Conservation (phyloP, 2,113 vertebrate genomes). For the Amphilophus citrinellus region DNA sequence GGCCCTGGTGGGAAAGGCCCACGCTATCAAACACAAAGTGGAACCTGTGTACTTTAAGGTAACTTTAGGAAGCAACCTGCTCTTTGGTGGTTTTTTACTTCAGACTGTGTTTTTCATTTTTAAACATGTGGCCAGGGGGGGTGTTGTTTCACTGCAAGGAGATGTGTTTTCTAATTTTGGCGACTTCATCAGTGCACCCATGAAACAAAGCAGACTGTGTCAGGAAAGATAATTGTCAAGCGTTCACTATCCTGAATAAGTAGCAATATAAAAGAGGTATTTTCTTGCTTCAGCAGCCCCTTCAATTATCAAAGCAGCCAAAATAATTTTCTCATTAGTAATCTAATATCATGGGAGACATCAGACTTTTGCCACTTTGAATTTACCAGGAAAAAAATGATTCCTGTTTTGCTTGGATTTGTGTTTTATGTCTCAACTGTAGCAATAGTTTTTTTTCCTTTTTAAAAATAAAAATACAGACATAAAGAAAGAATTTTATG, state of each 20-base stretch:
- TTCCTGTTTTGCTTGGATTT: background rate
- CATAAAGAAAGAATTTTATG: too few species aligned
- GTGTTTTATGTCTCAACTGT: constrained; percentile 5
- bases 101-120: background rate
- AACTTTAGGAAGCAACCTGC: background rate
- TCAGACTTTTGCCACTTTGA: background rate
- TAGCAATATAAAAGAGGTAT: background rate
- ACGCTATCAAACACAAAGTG: constrained; percentile 96
- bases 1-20: constrained; percentile 92
- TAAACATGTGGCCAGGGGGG: background rate
- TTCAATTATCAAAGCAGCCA: constrained; percentile 10
- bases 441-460: background rate
- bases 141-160: background rate
- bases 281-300: constrained; percentile 18
- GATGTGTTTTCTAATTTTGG: background rate
- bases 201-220: background rate
- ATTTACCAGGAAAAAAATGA: background rate
- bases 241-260: background rate
- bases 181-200: background rate
- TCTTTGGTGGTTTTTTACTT: background rate
- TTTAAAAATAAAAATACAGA: too few species aligned
- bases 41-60: constrained; percentile 98
- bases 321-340: constrained; percentile 21
- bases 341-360: background rate
- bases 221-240: background rate